Base-by-base conservation (phyloP, 1,140 invertebrate genomes). In the Drosophila nigrodunni region DNA sequence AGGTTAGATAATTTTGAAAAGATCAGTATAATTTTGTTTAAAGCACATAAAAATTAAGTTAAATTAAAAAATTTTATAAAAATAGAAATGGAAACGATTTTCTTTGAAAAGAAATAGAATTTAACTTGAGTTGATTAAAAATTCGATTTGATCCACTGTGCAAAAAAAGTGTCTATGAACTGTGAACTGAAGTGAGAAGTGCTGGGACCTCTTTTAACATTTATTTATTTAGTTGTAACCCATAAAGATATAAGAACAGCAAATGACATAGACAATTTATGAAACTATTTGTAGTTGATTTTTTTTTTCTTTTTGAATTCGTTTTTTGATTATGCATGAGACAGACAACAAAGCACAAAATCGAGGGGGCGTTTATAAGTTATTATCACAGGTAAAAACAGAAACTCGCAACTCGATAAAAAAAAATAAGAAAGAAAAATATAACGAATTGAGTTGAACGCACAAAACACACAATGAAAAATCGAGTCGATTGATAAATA, bases 381-480 rank as follows among this genome's bases (percentile, higher is more conserved):
- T 61, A 78, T 62, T 61, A 81, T 76, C 77, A 77, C 75, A 77
- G 67, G 67, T 59, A 70, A 49, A 52, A 58, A 76, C 64, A 58
- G 50, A 57, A 61, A 76, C 44, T 67, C 54, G 52, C 60, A 73
- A 72, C 74, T 83, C 64, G 59, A 67, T 37, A 49, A 60, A 47
- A 21, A 52, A 52, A n/a, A 8, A 46, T 9, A 11, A 30, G 25
- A 30, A 30, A 30, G 25, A 30, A 30, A 30, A 30, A 30, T 30
- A 5, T 30, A 30, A 30, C 25, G 59, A 77, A 46, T 74, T n/a
- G 62, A 73, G 66, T 69, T 67, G 67, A 70, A 87, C 71, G 57
- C 50, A 72, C 67, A 65, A 58, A 76, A 76, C 78, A 82, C 85
- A 89, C 74, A 89, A 80, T 86, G 61, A 79, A 71, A 82, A 69